Conservation (phyloP, 1,140 invertebrate genomes). For the Diachasma alloeum region DNA sequence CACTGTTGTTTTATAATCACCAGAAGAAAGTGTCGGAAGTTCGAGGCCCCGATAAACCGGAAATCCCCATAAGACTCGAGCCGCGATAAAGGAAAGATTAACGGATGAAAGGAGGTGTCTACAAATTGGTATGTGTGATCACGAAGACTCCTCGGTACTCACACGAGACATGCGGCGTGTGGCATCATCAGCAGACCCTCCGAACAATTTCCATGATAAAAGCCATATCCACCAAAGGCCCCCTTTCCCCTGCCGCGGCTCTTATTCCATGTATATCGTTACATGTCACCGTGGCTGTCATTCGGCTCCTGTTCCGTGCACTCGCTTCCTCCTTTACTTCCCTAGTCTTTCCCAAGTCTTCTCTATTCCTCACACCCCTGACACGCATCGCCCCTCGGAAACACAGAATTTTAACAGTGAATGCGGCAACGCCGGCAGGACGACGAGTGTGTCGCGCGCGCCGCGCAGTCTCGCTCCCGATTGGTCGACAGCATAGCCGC, state of each 20-base stretch:
- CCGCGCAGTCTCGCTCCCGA: conserved; percentile 53
- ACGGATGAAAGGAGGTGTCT: background rate
- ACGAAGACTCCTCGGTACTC: conserved; percentile 16
- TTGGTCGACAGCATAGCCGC: conserved; percentile 50
- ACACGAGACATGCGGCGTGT: conserved; percentile 2
- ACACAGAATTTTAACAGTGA: background rate
- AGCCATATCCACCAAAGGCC: background rate
- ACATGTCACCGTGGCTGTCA: conserved; percentile 11
- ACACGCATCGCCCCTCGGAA: background rate
- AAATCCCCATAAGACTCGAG: background rate
- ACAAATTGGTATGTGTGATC: conserved; percentile 29
- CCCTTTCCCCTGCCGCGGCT: background rate
- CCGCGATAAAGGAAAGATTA: conserved; percentile 16
- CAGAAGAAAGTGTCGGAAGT: background rate
- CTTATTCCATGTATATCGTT: conserved; percentile 1
- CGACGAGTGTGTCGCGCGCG: conserved; percentile 37
- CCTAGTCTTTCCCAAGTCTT: background rate
- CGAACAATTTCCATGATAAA: conserved; percentile 40
- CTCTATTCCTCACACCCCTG: background rate
- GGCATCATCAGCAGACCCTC: conserved; percentile 5
- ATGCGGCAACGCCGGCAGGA: conserved; percentile 10
- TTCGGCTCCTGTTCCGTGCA: background rate
- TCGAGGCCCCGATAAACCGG: background rate
- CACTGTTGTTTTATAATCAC: background rate
- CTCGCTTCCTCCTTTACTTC: too few relatives aligned